Evolutionary conservation across 2,888 invertebrate genomes (phyloP).

Genomic region (Pseudeuparius sepicola): DNA sequence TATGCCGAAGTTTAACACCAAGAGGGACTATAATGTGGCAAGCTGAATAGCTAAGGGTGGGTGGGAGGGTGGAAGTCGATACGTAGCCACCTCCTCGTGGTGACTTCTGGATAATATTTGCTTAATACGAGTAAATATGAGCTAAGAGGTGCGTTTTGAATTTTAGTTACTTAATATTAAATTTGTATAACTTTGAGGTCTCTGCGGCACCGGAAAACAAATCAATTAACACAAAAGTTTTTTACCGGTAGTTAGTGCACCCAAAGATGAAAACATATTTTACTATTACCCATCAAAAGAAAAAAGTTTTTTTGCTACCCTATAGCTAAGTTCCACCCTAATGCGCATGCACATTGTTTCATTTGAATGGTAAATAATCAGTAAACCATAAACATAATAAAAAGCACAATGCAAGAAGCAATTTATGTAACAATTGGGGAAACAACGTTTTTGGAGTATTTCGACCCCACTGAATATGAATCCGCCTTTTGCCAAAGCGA

Average conservation of each 20-base stretch:
- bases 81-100: slow-evolving; percentile 3
- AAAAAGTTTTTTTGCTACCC: no score
- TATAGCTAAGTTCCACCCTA: slow-evolving; percentile 2
- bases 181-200: not conserved
- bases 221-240: slow-evolving; percentile 1
- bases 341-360: no score
- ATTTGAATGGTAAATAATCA: no score
- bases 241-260: no score
- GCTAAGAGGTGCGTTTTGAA: not conserved
- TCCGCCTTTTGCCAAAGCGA: no score
- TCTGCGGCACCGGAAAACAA: slow-evolving; percentile 2
- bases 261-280: slow-evolving; percentile 1
- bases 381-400: no score
- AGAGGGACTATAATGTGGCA: not conserved
- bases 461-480: no score
- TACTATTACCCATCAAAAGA: not conserved
- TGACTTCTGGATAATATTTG: slow-evolving; percentile 3
- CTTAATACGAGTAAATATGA: slow-evolving; percentile 1
- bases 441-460: no score
- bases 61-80: slow-evolving; percentile 3
- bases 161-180: not conserved
- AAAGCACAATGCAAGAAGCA: no score
- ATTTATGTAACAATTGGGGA: no score
- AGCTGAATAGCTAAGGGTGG: slow-evolving; percentile 1
- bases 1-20: slow-evolving; percentile 3